Evolutionary conservation across 2,888 invertebrate species (phyloP), one percentile per base, ranked within the genome.

Genomic region (Mechanitis messenoides): DNA sequence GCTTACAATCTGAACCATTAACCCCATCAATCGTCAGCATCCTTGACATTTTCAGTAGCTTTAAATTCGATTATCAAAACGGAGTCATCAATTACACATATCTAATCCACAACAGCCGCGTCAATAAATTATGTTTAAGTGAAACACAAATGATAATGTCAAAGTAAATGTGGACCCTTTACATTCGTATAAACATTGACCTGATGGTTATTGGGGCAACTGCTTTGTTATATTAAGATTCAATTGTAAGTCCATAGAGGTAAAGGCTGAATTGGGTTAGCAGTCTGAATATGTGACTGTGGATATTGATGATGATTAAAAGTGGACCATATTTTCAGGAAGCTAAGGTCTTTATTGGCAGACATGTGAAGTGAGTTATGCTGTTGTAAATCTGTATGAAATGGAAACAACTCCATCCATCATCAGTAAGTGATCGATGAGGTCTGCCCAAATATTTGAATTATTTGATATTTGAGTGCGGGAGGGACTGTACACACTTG

Each of bases 381-480:
- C 12, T 69, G 57, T 77, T 80, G 64, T 64, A 38, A 56, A 53
- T 57, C 31, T 59, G 33, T 20, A 28, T 56, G 59, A 12, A 55
- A 68, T 31, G 73, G 73, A 74, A 79, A 79, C 77, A 75, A 77
- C 74, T 77, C 79, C 78, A 89, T 89, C 87, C 77, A 87, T 88
- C 88, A 88, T 85, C 79, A 76, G 81, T 79, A 82, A 83, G 82
- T 88, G 88, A 89, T 88, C 82, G 88, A 89, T 87, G 86, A 83
- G 81, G 72, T 79, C 79, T 84, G 82, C 81, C 81, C 81, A 87
- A 87, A 88, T 88, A 87, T 87, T 88, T 87, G 87, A 87, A 85
- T 86, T 87, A 84, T 81, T 82, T 79, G 83, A 85, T 85, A 84
- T 76, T 74, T 71, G 75, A 69, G 67, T 69, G 69, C 71, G 69